Conservation (phyloP, 2,888 invertebrate species). For the Polydrusus tereticollis region DNA sequence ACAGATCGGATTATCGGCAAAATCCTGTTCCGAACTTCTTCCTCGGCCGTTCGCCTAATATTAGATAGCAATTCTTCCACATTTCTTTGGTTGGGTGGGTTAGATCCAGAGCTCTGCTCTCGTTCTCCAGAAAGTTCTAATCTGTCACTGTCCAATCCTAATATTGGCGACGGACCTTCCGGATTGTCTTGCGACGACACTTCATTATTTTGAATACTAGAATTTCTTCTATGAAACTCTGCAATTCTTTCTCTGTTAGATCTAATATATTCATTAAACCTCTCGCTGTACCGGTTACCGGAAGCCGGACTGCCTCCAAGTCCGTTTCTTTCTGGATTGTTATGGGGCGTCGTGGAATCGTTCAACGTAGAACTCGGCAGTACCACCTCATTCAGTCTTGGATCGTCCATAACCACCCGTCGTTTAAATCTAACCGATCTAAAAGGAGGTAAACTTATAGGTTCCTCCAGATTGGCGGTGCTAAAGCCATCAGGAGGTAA, state of each 20-base stretch:
- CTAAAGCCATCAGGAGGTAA: conserved; percentile 12
- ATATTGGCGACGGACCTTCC: conserved; percentile 13
- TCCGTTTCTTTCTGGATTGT: neutral
- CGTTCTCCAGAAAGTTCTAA: neutral
- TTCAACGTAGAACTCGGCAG: conserved; percentile 1
- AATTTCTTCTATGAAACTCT: conserved; percentile 36
- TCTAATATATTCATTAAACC: conserved; percentile 43
- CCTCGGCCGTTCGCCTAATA: conserved; percentile 57
- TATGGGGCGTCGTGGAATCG: neutral
- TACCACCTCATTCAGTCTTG: neutral
- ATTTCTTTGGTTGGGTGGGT: conserved; percentile 39
- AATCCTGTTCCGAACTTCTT: conserved; percentile 57
- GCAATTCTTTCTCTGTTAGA: conserved; percentile 36
- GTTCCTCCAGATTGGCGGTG: neutral
- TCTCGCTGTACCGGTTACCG: conserved; percentile 36
- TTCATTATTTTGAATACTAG: conserved; percentile 13
- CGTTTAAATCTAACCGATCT: conserved; percentile 11
- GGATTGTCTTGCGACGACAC: conserved; percentile 24
- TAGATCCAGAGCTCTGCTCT: neutral
- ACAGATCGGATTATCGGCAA: conserved; percentile 59
- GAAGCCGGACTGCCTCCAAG: neutral
- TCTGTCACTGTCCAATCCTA: conserved; percentile 5
- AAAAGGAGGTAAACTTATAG: neutral
- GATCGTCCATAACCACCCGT: neutral
- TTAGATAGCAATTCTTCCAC: conserved; percentile 54